Evolutionary conservation across 1,140 invertebrate species (phyloP), one percentile per base, ranked within the genome.

Genomic region (Drosophila tropicalis): DNA sequence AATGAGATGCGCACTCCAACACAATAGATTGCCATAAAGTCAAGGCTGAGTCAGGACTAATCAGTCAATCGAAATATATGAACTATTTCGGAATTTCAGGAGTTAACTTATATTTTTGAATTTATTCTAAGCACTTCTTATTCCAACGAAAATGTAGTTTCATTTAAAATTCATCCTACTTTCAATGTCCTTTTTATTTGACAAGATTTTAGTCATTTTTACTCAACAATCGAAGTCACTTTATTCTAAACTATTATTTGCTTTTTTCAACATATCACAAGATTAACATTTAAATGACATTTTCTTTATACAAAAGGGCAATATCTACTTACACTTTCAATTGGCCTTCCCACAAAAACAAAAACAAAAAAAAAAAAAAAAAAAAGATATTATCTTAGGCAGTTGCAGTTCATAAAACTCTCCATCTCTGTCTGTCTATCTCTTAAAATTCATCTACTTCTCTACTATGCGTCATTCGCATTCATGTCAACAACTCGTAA

Each of bases 401-500:
- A 19, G 10, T 51, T 51, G 44, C 44, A 51, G 44, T 51, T 51
- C 17, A 51, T 51, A 51, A 51, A 51, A 51, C 15, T 51, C 17
- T 47, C 44, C 19, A 12, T 39, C 9, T 36, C 34, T 36, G 22
- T 34, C 7, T 34, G 2, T 34, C 34, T 36, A 36, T 36, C 34
- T 36, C 12, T 51, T 19, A 12, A 51, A 22, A 51, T 51, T 51
- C 17, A 51, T 51, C 17, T 22, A 51, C 44, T 22, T 51, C 44
- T 51, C 17, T 3, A 9, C 54, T 36, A 58, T 36, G 41, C 29
- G 41, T 65, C 41, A 61, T 73, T 75, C 73, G 39, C 72, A 73
- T 75, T 75, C 70, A 75, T 73, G 62, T 73, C 34, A 17, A 57
- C 70, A 60, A 34, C 15, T 58, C 63, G 67, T 75, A 74, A 75